Conservation (phyloP, 2,113 vertebrate genomes). For the Chiloscyllium plagiosum region DNA sequence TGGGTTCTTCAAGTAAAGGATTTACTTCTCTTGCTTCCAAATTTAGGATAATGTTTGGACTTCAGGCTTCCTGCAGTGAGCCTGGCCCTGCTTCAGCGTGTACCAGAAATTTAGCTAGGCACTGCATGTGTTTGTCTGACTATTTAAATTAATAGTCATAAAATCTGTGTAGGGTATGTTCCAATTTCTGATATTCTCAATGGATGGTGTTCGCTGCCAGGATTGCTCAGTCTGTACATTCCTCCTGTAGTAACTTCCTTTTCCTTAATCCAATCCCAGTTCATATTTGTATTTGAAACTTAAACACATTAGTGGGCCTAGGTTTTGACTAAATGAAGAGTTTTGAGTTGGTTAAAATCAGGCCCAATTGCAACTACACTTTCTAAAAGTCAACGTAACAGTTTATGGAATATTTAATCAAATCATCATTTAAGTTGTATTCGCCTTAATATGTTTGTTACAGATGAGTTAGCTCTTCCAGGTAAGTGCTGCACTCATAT, state of each 20-base stretch:
- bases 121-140: not conserved
- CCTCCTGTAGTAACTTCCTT: not conserved
- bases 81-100: not conserved
- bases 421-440: not conserved
- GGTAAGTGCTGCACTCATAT: not conserved
- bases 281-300: not conserved
- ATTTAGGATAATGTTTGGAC: not conserved
- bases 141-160: not conserved
- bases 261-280: not conserved
- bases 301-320: not conserved
- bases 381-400: not conserved
- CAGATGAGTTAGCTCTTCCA: not conserved
- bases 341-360: too few relatives aligned
- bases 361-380: not conserved
- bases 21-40: not conserved
- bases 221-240: not conserved
- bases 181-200: not conserved
- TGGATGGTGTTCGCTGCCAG: not conserved
- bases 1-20: not conserved
- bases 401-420: not conserved
- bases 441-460: not conserved
- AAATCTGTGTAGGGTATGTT: not conserved
- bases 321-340: too few relatives aligned
- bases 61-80: not conserved
- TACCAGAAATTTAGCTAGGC: not conserved